Percentiles rank a stretch among this genome's conserved stretches.
These are phyloP conservation scores for Drosophila elegans DNA, from an alignment of 1,140 invertebrate genomes.

Conservation along the genomic window DNA sequence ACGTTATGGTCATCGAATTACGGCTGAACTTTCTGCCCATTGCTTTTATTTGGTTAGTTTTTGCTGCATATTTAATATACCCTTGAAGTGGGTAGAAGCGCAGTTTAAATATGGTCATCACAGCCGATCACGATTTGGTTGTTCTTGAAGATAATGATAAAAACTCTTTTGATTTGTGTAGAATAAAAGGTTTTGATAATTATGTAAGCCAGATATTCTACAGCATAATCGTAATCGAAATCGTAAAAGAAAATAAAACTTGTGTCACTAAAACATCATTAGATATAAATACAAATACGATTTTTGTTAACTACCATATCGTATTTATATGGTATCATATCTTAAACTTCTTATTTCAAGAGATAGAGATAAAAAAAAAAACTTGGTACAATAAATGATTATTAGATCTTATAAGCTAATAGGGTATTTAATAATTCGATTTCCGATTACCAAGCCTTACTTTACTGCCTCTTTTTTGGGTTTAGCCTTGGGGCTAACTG, in stretches of 20 bases:
- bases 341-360: too few relatives aligned
- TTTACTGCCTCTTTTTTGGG: background rate
- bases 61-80: conserved; percentile 17
- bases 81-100: background rate
- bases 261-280: too few relatives aligned
- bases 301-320: too few relatives aligned
- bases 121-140: background rate
- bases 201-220: too few relatives aligned
- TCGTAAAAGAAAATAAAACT: too few relatives aligned
- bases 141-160: too few relatives aligned
- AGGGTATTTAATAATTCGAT: conserved; percentile 1
- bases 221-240: too few relatives aligned
- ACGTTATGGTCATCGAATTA: conserved; percentile 23
- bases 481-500: conserved; percentile 7
- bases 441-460: background rate
- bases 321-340: too few relatives aligned
- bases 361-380: background rate
- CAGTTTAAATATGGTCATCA: background rate
- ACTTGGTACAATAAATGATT: background rate
- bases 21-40: conserved; percentile 9
- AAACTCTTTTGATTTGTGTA: too few relatives aligned
- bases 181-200: too few relatives aligned
- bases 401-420: background rate
- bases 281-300: too few relatives aligned
- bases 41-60: conserved; percentile 4